Evolutionary conservation across 2,888 invertebrate genomes (phyloP).

Genomic region (Caenorhabditis sp.): DNA sequence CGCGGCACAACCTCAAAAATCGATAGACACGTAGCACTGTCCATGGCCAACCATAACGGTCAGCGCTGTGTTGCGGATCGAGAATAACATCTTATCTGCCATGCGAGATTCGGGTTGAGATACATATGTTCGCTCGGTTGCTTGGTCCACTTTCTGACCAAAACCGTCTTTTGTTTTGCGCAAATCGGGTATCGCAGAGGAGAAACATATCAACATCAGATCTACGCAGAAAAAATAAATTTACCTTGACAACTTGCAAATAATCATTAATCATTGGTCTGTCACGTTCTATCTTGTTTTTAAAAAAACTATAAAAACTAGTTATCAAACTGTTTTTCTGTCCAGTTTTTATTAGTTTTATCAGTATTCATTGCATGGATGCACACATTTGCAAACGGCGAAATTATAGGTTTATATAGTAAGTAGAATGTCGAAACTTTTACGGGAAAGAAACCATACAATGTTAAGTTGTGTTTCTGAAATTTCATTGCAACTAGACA

Average conservation of each 20-base stretch:
- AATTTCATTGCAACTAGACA: not conserved
- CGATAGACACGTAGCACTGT: not conserved
- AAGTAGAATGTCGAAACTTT: not conserved
- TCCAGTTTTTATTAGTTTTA: not conserved
- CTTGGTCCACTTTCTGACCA: slow-evolving; percentile 16
- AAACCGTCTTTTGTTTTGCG: slow-evolving; percentile 8
- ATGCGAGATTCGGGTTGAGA: slow-evolving; percentile 6
- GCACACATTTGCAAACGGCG: no score
- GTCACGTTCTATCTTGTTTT: not conserved
- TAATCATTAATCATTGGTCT: not conserved
- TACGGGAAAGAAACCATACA: not conserved
- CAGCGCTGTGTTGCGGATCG: no score
- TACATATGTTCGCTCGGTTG: not conserved
- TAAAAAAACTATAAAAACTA: not conserved
- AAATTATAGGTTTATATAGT: no score
- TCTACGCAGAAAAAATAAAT: not conserved
- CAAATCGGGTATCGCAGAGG: not conserved
- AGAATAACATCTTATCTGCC: slow-evolving; percentile 15
- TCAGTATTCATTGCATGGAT: no score
- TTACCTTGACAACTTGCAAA: slow-evolving; percentile 11
- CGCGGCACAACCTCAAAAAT: no score
- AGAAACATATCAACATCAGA: not conserved
- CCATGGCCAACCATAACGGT: no score
- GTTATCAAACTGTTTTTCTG: not conserved
- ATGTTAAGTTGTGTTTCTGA: no score